Evolutionary conservation across 1,140 invertebrate genomes (phyloP).

Genomic region (Daktulosphaira vitifoliae): DNA sequence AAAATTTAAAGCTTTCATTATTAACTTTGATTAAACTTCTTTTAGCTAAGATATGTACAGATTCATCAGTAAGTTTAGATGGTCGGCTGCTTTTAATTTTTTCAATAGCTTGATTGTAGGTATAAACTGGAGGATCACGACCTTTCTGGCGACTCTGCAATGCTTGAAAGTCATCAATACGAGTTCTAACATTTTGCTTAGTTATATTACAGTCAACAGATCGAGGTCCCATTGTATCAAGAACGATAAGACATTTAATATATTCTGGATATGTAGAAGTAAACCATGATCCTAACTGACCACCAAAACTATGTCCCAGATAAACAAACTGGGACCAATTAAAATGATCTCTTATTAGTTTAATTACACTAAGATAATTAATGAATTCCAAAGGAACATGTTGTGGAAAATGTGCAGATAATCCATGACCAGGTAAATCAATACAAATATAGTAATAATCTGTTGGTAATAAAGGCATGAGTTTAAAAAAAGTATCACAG

Average conservation of each 20-base stretch:
- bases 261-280: slow-evolving; percentile 64
- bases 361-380: slow-evolving; percentile 56
- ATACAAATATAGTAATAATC: slow-evolving; percentile 54
- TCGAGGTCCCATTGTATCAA: slow-evolving; percentile 48
- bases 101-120: slow-evolving; percentile 51
- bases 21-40: slow-evolving; percentile 51
- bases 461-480: slow-evolving; percentile 62
- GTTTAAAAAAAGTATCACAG: slow-evolving; percentile 70
- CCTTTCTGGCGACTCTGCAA: slow-evolving; percentile 38
- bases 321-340: slow-evolving; percentile 67
- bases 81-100: slow-evolving; percentile 58
- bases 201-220: slow-evolving; percentile 1
- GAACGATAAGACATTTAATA: slow-evolving; percentile 57
- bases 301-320: slow-evolving; percentile 72
- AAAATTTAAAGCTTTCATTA: slow-evolving; percentile 38
- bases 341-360: slow-evolving; percentile 64
- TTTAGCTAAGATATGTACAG: slow-evolving; percentile 59
- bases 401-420: slow-evolving; percentile 63
- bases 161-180: slow-evolving; percentile 39
- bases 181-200: slow-evolving; percentile 37
- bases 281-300: slow-evolving; percentile 67
- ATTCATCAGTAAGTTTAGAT: slow-evolving; percentile 49
- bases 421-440: slow-evolving; percentile 73
- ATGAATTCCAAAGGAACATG: slow-evolving; percentile 64
- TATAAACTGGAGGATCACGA: slow-evolving; percentile 41